Evolutionary conservation across 1,140 invertebrate species (phyloP).

Genomic region (Drosophila guanche): DNA sequence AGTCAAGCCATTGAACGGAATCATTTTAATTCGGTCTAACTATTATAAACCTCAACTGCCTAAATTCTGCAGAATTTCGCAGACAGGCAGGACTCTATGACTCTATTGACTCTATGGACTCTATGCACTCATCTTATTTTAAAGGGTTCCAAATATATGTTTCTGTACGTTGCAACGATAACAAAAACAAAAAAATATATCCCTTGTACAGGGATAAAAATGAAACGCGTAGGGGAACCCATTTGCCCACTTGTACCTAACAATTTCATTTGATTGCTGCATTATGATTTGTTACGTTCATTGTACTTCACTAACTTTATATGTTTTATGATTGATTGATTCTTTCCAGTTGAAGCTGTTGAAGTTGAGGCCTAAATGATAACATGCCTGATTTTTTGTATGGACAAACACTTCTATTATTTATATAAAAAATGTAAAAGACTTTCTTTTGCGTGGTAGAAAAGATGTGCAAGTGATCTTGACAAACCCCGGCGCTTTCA

Average conservation of each 20-base stretch:
- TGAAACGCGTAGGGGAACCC: conserved; percentile 20
- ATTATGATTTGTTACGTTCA: conserved; percentile 68
- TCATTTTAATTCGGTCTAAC: too few species aligned
- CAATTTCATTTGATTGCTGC: conserved; percentile 64
- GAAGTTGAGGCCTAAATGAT: conserved; percentile 83
- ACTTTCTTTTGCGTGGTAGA: conserved; percentile 73
- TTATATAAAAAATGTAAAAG: conserved; percentile 73
- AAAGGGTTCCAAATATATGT: too few species aligned
- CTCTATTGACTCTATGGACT: too few species aligned
- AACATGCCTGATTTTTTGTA: conserved; percentile 81
- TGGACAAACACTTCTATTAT: conserved; percentile 77
- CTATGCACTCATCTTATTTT: too few species aligned
- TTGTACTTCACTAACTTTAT: conserved; percentile 78
- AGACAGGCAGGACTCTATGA: too few species aligned
- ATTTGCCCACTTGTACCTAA: conserved; percentile 56
- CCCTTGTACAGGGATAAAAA: too few species aligned
- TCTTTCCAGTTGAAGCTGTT: conserved; percentile 83
- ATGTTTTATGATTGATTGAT: conserved; percentile 82
- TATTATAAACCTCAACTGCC: too few species aligned
- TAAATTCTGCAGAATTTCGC: too few species aligned
- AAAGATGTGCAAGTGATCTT: conserved; percentile 66
- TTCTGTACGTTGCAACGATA: too few species aligned
- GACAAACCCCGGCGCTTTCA: conserved; percentile 61
- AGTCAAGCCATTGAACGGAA: too few species aligned
- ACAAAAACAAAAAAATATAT: too few species aligned